Base-by-base conservation (phyloP, 2,888 invertebrate genomes). In the Parnassius apollo region DNA sequence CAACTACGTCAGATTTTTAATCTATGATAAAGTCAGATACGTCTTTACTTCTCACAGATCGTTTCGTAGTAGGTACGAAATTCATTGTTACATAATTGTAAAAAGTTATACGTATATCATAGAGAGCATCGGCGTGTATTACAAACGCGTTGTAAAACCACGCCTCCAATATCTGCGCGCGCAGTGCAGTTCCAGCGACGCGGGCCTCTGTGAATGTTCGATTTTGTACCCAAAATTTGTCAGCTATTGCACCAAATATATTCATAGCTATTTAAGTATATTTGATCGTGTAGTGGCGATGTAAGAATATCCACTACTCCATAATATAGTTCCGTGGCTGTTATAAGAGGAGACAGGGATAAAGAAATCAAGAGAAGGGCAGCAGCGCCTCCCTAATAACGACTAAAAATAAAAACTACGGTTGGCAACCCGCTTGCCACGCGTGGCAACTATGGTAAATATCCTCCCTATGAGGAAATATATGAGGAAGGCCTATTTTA, bases 111-210 rank as follows among this genome's bases (percentile, higher is more conserved):
- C 18, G n/a, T 62, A 50, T 25, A 44, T 8, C 42, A 7, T 48
- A 3, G 22, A 22, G 57, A 57, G 48, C 44, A 55, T 51, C 59
- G 54, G 55, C 18, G 49, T 50, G 25, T 49, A 9, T 56, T 61
- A 61, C 61, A 46, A 46, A 35, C 45, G 18, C 45, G 25, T 49
- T 54, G 12, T 56, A 50, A 54, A 50, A 56, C 59, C 63, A 59
- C 63, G 63, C 63, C 63, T 52, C 46, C 63, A n/a, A 13, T 54
- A 13, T 42, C 45, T 59, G 63, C 63, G 63, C 63, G 59, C 63
- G 63, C 59, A 63, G 52, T 59, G 51, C 56, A 7, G 42, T 48
- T 18, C 8, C 18, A 12, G 50, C 48, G 13, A 42, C 46, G 45
- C 11, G 10, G 45, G 25, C 13, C 53, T 56, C 22, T 52, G 46